Evolutionary conservation across 2,113 vertebrate species (phyloP).

Genomic region (Mormyrus iriodes): DNA sequence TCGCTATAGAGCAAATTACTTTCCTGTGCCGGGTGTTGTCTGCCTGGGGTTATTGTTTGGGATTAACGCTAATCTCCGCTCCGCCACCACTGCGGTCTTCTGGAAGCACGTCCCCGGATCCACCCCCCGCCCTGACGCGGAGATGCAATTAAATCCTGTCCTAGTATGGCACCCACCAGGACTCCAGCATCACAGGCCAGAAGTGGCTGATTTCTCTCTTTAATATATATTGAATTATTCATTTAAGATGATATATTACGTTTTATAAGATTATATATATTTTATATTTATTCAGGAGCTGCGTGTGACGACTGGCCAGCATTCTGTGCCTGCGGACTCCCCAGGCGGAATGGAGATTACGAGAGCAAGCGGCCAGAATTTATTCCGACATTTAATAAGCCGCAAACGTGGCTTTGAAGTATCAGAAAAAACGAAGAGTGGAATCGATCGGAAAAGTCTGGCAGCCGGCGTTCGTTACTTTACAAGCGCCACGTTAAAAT

Average conservation of each 20-base stretch:
- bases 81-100: neutral
- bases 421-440: neutral
- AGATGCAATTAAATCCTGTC: neutral
- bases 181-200: neutral
- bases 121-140: neutral
- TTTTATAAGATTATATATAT: too few species aligned
- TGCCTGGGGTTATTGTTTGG: conserved; percentile 12
- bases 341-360: neutral
- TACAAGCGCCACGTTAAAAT: neutral
- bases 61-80: conserved; percentile 14
- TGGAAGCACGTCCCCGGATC: neutral
- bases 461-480: neutral
- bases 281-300: neutral
- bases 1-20: neutral
- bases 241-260: too few species aligned
- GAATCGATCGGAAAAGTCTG: neutral
- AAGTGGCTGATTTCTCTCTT: neutral
- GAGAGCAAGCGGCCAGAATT: neutral
- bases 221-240: neutral
- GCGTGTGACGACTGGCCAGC: neutral
- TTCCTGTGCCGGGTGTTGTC: neutral
- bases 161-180: neutral
- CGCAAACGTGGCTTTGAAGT: neutral
- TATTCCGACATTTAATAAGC: neutral
- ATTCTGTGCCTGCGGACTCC: neutral